phyloP scores from a whole-genome alignment of 2,113 vertebrate genomes.

The Hirundichthys speculiger region DNA sequence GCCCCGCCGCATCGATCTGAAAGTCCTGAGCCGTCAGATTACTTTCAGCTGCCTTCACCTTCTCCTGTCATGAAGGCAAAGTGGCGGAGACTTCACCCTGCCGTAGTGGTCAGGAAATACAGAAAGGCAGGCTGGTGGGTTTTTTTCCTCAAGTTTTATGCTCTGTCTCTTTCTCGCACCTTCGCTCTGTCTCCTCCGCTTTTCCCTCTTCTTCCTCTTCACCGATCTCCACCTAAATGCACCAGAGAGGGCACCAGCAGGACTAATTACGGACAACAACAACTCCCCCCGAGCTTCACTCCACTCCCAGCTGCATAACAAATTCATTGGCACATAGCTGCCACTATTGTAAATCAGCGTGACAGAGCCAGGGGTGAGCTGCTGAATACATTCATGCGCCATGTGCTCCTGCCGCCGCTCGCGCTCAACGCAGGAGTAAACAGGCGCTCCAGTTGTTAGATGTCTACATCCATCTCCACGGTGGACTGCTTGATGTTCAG shows the following conservation, averaged over 20 bases:
- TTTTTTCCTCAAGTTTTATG: conserved; percentile 25
- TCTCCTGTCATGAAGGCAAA: conserved; percentile 53
- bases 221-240: conserved; percentile 6
- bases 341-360: conserved; percentile 64
- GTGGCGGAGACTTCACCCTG: conserved; percentile 21
- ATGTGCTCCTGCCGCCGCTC: conserved; percentile 35
- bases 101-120: conserved; percentile 7
- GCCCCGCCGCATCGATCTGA: conserved; percentile 49
- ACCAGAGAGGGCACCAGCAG: conserved; percentile 54
- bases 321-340: conserved; percentile 55
- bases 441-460: conserved; percentile 57
- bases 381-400: conserved; percentile 58
- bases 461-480: conserved; percentile 59
- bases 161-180: neutral
- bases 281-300: conserved; percentile 20
- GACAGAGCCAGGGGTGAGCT: conserved; percentile 44
- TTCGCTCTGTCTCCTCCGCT: neutral
- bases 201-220: conserved; percentile 4
- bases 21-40: conserved; percentile 52
- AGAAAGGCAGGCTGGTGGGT: conserved; percentile 5
- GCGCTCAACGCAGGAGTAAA: conserved; percentile 47
- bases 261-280: conserved; percentile 70
- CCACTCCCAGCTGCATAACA: conserved; percentile 40
- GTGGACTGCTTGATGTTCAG: conserved; percentile 60
- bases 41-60: conserved; percentile 56